These are phyloP conservation scores for Spialia ferax DNA, from an alignment of 2,888 invertebrate genomes.

Conservation along the genomic window DNA sequence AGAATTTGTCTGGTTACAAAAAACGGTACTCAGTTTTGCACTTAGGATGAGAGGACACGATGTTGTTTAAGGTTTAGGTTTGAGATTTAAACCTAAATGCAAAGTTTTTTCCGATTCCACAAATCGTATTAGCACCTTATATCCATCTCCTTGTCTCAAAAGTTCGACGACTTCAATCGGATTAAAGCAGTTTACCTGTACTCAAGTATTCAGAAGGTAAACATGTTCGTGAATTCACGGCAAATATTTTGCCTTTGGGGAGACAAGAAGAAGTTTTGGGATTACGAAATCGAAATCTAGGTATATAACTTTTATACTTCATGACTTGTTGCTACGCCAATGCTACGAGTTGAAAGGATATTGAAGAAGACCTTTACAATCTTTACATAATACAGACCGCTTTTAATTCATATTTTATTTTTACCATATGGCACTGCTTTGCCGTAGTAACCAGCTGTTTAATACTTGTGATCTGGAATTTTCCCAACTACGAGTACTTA, in stretches of 20 bases:
- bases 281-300: constrained; percentile 13
- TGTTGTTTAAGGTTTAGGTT: background rate
- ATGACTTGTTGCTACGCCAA: no score
- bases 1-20: background rate
- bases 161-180: constrained; percentile 41
- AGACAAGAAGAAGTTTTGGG: constrained; percentile 1
- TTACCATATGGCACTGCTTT: constrained; percentile 44
- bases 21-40: background rate
- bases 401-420: constrained; percentile 37
- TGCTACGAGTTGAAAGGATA: background rate
- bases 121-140: constrained; percentile 42
- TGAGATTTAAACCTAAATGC: background rate
- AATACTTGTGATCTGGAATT: constrained; percentile 60
- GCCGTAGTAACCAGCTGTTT: constrained; percentile 52
- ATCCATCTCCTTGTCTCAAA: constrained; percentile 30
- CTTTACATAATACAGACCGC: constrained; percentile 36
- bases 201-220: constrained; percentile 27
- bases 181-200: constrained; percentile 25
- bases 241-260: constrained; percentile 15
- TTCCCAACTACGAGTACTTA: constrained; percentile 59
- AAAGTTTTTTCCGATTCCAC: constrained; percentile 5
- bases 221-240: constrained; percentile 10
- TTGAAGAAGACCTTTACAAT: background rate
- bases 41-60: background rate
- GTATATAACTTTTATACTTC: background rate